These are phyloP conservation scores for Sturnus vulgaris DNA, from an alignment of 2,113 vertebrate species.

Conservation along the genomic window DNA sequence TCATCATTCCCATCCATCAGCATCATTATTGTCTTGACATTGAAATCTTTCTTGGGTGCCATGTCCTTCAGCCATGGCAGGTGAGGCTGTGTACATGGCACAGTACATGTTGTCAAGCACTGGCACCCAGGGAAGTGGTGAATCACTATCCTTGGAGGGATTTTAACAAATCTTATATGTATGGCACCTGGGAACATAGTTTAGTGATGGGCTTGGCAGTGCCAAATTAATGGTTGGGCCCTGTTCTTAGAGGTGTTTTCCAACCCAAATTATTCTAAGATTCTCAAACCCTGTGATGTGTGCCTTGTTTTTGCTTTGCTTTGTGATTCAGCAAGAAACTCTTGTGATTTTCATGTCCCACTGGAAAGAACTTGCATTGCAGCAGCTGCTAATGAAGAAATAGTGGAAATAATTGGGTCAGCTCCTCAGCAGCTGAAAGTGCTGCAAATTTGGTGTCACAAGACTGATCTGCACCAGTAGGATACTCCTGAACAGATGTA, in stretches of 20 bases:
- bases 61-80: neutral
- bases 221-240: neutral
- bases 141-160: neutral
- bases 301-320: neutral
- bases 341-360: neutral
- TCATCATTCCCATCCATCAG: rapidly evolving
- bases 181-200: neutral
- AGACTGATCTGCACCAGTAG: neutral
- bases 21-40: rapidly evolving
- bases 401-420: neutral
- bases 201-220: neutral
- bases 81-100: neutral
- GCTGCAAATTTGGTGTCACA: neutral
- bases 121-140: neutral
- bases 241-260: neutral
- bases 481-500: neutral
- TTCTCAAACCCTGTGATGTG: neutral
- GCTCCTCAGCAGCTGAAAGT: neutral
- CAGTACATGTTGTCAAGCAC: neutral
- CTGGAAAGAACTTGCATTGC: neutral
- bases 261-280: neutral
- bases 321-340: neutral
- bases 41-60: neutral
- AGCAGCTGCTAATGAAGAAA: neutral
- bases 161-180: neutral